Base-by-base conservation (phyloP, 1,140 invertebrate genomes). In the Papilio xuthus region DNA sequence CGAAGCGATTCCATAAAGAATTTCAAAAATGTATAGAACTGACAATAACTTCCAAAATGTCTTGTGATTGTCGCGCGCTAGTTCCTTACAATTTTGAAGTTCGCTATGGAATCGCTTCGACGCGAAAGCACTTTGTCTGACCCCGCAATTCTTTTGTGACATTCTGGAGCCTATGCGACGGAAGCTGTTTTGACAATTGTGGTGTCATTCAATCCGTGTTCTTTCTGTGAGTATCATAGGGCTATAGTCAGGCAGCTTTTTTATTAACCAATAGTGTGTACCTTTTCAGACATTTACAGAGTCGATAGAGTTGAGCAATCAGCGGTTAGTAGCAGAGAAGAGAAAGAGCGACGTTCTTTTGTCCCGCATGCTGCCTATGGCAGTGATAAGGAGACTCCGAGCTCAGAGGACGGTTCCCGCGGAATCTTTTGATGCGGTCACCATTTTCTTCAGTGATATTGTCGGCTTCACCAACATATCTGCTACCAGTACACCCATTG, bases 371-470 rank as follows among this genome's bases (percentile, higher is more conserved):
- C 88, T 97, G 53, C 97, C 97, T 0, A 92, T 95, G 0, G 95
- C 95, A n/a, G 96, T 96, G 2, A 94, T 96, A 0, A 93, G 95
- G 50, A 94, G 96, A 82, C 90, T 97, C 12, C 95, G 96, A 74
- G 95, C 96, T 37, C 95, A 96, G 73, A 87, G 95, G 77, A 95
- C 96, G 82, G 96, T 96, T 1, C 96, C 96, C 2, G 96, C 96
- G 3, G 96, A 96, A 87, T 95, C 95, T 63, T 97, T 96, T 82
- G 96, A 96, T 44, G 94, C 95, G 9, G 96, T 97, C 10, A 97
- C 96, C 0, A 95, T 97, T 76, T 97, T 97, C 93, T 97, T 97
- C 90, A 97, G 96, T 79, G 97, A 97, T 84, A 97, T 97, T 77
- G 97, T 97, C 32, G 96, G 96, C 0, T 97, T 97, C 89, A 97